Evolutionary conservation across 2,113 vertebrate genomes (phyloP).

Genomic region (Pseudonaja textilis): DNA sequence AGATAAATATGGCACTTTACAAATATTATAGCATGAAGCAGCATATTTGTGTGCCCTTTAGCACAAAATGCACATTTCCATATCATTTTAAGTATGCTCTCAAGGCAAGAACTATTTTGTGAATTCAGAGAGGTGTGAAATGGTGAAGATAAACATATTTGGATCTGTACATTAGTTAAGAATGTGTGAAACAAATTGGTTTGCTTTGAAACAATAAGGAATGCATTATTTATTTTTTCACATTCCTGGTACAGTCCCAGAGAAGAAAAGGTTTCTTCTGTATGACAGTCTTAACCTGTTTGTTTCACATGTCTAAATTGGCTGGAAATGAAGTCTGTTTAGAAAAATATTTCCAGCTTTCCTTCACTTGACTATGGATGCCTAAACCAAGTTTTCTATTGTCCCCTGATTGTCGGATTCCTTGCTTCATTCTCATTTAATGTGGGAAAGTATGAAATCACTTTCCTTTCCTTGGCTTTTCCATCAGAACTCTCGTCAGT

Average conservation of each 20-base stretch:
- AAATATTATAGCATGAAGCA: not conserved
- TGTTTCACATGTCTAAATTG: not conserved
- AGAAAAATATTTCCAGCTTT: not conserved
- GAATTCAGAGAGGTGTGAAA: not conserved
- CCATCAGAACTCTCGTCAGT: not conserved
- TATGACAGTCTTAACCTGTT: not conserved
- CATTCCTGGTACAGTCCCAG: not conserved
- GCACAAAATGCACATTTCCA: not conserved
- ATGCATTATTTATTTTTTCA: not conserved
- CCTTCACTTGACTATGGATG: not conserved
- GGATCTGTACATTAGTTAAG: not conserved
- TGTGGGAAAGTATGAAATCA: not conserved
- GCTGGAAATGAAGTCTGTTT: not conserved
- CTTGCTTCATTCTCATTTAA: not conserved
- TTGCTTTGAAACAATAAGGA: not conserved
- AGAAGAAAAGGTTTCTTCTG: not conserved
- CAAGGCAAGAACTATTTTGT: not conserved
- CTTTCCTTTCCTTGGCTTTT: not conserved
- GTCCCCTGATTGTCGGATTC: not conserved
- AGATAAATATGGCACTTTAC: not conserved
- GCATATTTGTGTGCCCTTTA: not conserved
- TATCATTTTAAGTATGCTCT: not conserved
- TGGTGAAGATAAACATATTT: not conserved
- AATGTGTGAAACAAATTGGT: not conserved
- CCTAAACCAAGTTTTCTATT: not conserved